phyloP scores from a whole-genome alignment of 1,140 invertebrate genomes.

The Wasmannia auropunctata region DNA sequence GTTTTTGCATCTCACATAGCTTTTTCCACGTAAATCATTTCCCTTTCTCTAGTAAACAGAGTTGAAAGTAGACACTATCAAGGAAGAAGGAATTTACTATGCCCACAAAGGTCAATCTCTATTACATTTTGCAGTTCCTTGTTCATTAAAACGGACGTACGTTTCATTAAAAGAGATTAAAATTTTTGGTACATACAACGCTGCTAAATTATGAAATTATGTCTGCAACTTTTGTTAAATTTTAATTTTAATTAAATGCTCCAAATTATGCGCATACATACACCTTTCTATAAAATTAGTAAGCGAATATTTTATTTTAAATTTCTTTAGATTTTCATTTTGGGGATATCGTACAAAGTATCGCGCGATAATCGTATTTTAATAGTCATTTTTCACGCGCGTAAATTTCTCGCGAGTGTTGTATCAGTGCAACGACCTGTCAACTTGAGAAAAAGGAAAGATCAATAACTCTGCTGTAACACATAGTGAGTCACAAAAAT shows the following conservation, averaged over 20 bases:
- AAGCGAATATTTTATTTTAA: too few species aligned
- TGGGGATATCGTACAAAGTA: too few species aligned
- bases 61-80: conserved; percentile 31
- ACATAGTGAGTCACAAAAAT: too few species aligned
- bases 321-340: too few species aligned
- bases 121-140: conserved; percentile 2
- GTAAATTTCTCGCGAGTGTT: too few species aligned
- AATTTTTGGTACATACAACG: background rate
- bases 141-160: background rate
- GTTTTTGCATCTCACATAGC: background rate
- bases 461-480: too few species aligned
- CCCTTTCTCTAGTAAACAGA: conserved; percentile 3
- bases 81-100: background rate
- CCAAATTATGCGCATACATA: background rate
- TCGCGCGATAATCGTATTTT: too few species aligned
- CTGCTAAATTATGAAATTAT: background rate
- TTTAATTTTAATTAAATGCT: background rate
- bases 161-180: background rate
- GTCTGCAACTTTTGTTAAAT: background rate
- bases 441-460: too few species aligned
- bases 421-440: too few species aligned
- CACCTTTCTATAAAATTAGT: background rate
- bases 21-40: conserved; percentile 35
- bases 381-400: too few species aligned
- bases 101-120: background rate